Evolutionary conservation across 2,797 vertebrate genomes (phyloP).

Genomic region (Sebastes aleutianus): DNA sequence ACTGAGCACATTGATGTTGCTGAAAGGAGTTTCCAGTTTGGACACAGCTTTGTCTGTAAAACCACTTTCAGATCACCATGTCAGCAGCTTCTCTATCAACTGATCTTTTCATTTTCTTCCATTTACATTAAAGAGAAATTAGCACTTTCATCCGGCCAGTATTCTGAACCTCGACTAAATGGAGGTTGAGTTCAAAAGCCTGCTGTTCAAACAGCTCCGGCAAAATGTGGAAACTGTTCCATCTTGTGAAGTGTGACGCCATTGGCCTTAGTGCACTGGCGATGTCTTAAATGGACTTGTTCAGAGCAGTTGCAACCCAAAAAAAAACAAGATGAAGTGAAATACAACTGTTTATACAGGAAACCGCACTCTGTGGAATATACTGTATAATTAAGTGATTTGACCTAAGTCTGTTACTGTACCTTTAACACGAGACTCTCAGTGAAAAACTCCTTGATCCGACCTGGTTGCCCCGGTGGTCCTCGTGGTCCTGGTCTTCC

Average conservation of each 20-base stretch:
- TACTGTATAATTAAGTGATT: not conserved
- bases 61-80: not conserved
- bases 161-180: not conserved
- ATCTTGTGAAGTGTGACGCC: not conserved
- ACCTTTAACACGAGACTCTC: slow-evolving; percentile 36
- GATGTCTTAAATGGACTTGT: not conserved
- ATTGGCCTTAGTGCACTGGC: not conserved
- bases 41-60: not conserved
- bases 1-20: not conserved
- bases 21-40: not conserved
- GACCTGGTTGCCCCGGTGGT: slow-evolving; percentile 60
- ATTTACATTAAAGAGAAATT: not conserved
- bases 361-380: not conserved
- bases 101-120: not conserved
- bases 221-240: not conserved
- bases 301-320: not conserved
- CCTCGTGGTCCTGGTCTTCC: slow-evolving; percentile 53
- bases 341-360: not conserved
- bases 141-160: not conserved
- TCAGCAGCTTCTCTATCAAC: not conserved
- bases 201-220: not conserved
- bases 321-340: not conserved
- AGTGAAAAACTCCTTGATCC: slow-evolving; percentile 41
- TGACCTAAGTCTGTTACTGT: not conserved
- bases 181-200: not conserved